Evolutionary conservation across 2,888 invertebrate species (phyloP).

Genomic region (Xestia c-nigrum): DNA sequence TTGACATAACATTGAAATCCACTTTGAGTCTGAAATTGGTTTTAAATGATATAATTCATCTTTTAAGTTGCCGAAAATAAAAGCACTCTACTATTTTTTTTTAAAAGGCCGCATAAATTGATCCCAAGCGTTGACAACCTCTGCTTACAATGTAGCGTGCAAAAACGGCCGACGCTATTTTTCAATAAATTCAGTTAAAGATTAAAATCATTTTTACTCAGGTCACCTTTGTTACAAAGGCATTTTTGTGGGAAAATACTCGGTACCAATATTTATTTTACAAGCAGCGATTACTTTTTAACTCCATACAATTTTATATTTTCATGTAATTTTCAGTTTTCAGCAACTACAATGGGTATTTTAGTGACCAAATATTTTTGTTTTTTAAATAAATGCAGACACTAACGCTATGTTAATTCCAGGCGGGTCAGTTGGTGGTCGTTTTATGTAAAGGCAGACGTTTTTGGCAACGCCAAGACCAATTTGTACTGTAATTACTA

Average conservation of each 20-base stretch:
- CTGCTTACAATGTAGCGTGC: conserved; percentile 70
- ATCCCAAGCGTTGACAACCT: conserved; percentile 74
- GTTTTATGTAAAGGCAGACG: conserved; percentile 1
- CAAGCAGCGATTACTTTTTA: conserved; percentile 23
- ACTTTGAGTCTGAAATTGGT: conserved; percentile 45
- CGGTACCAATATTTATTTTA: conserved; percentile 24
- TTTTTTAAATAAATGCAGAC: neutral
- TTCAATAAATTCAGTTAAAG: conserved; percentile 74
- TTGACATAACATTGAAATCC: conserved; percentile 47
- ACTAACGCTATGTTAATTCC: conserved; percentile 15
- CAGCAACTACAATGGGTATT: neutral
- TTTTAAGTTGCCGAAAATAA: conserved; percentile 29
- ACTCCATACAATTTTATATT: neutral
- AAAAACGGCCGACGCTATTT: conserved; percentile 74
- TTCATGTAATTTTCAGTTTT: conserved; percentile 2
- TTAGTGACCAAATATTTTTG: neutral
- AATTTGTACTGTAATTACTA: conserved; percentile 28
- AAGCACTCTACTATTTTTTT: conserved; percentile 37
- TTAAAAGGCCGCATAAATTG: conserved; percentile 71
- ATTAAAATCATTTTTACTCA: conserved; percentile 69
- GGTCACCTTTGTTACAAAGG: conserved; percentile 60
- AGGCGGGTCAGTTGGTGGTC: conserved; percentile 1
- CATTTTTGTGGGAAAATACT: conserved; percentile 49
- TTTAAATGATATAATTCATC: conserved; percentile 32
- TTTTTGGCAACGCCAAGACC: conserved; percentile 23